Evolutionary conservation across 2,797 vertebrate genomes (phyloP).

Genomic region (Takifugu ocellatus): DNA sequence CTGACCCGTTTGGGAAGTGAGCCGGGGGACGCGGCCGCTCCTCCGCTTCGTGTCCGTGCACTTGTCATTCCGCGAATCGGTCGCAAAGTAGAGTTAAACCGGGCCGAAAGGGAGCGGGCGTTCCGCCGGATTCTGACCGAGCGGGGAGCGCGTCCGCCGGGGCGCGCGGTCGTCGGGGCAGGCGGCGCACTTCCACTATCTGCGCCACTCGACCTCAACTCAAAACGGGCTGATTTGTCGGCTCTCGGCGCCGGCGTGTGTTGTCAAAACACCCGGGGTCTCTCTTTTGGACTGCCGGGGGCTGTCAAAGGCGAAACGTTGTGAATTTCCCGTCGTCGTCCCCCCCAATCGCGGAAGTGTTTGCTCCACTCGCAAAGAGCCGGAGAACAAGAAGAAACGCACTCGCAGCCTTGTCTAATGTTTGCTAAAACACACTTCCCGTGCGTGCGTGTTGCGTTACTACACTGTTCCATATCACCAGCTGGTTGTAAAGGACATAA

Average conservation of each 20-base stretch:
- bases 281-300: constrained; percentile 23
- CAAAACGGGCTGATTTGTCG: constrained; percentile 28
- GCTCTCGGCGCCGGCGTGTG: constrained; percentile 6
- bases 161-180: constrained; percentile 53
- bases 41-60: neutral
- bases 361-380: constrained; percentile 35
- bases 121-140: constrained; percentile 49
- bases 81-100: constrained; percentile 60
- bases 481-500: constrained; percentile 66
- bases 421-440: constrained; percentile 3
- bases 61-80: constrained; percentile 51
- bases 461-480: constrained; percentile 46
- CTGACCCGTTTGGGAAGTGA: constrained; percentile 47
- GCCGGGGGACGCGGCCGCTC: constrained; percentile 16
- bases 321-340: constrained; percentile 21
- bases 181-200: constrained; percentile 61
- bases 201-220: constrained; percentile 73
- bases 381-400: constrained; percentile 35
- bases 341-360: constrained; percentile 75
- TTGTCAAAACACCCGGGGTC: neutral
- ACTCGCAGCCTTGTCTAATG: constrained; percentile 11
- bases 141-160: constrained; percentile 63
- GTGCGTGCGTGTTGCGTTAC: constrained; percentile 21
- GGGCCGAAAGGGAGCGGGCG: constrained; percentile 51
- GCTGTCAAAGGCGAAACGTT: constrained; percentile 42